A percentile compares a stretch with the other conserved stretches of the same genome.
phyloP scores from a whole-genome alignment of 2,797 vertebrate species.

The Sebastes vulpes region DNA sequence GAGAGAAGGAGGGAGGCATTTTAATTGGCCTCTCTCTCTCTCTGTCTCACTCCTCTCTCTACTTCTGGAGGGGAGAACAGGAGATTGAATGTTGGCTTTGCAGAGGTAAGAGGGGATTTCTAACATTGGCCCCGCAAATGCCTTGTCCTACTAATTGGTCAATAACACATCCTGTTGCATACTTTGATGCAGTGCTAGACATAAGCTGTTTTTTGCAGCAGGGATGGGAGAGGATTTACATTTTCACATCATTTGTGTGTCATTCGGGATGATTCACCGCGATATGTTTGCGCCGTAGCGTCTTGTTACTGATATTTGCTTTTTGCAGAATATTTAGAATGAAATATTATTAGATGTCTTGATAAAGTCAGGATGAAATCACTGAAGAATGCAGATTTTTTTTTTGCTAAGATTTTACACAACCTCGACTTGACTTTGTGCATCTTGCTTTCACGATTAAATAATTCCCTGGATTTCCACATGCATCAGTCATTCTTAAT shows the following conservation, averaged over 20 bases:
- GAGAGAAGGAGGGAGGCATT: conserved; percentile 79
- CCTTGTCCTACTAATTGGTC: conserved; percentile 57
- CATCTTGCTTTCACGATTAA: neutral
- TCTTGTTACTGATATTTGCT: neutral
- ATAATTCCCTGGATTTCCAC: conserved; percentile 2
- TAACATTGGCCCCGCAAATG: conserved; percentile 23
- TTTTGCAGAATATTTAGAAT: neutral
- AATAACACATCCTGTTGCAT: conserved; percentile 37
- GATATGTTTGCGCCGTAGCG: neutral
- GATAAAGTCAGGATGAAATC: neutral
- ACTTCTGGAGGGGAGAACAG: conserved; percentile 12
- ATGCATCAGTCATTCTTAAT: conserved; percentile 3
- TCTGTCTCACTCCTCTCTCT: conserved; percentile 16
- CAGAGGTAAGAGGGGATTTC: conserved; percentile 55
- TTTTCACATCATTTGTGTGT: conserved; percentile 11
- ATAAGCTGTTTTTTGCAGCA: conserved; percentile 7
- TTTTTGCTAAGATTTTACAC: neutral
- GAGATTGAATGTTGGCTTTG: conserved; percentile 59
- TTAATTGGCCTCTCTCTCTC: conserved; percentile 72
- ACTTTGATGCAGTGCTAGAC: conserved; percentile 22
- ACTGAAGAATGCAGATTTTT: neutral
- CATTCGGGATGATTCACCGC: neutral
- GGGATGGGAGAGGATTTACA: conserved; percentile 9
- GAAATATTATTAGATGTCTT: neutral
- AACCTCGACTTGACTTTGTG: neutral